Conservation (phyloP, 2,113 vertebrate species). For the cattle (Bos taurus) region ARS-UCD2.0 NC_037330.1:62378001-62378500, state of each 20-base stretch:
- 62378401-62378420: not conserved
- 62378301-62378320: not conserved
- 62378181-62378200: not conserved
- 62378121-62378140: not conserved
- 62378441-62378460: not conserved
- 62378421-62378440: not conserved
- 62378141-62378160: not conserved
- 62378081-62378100: not conserved
- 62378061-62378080: not conserved
- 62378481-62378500: not conserved
- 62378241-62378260: not conserved
- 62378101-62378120: not conserved
- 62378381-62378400: not conserved
- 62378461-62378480: not conserved
- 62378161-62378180: not conserved
- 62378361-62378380: not conserved
- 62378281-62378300: not conserved
- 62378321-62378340: not conserved
- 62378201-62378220: not conserved
- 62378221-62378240: not conserved
- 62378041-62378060: not conserved
- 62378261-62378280: not conserved
- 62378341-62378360: not conserved
- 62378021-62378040: not conserved
- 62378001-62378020: not conserved